Percentiles rank a stretch among this genome's conserved stretches.
Conservation (phyloP, 2,113 vertebrate species). For the Halichoerus grypus region DNA sequence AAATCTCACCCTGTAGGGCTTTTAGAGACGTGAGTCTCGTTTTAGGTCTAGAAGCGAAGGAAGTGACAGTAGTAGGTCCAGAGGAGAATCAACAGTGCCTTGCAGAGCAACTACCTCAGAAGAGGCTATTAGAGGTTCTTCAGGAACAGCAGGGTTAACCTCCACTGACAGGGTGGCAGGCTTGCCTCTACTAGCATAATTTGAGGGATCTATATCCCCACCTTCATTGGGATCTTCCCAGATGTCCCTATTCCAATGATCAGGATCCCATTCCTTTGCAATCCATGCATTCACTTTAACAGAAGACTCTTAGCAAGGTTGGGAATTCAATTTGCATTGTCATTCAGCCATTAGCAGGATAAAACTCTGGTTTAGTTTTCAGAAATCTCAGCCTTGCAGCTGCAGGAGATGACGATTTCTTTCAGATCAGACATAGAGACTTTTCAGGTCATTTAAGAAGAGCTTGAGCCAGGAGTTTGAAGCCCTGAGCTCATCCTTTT, state of each 20-base stretch:
- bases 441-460: background rate
- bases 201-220: background rate
- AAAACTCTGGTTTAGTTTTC: background rate
- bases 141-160: background rate
- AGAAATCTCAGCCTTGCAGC: background rate
- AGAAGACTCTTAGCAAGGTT: background rate
- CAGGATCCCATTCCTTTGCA: background rate
- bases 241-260: background rate
- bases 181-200: background rate
- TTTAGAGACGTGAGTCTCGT: background rate
- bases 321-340: background rate
- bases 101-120: background rate
- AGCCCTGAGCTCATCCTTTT: background rate
- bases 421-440: background rate
- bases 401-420: background rate
- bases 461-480: background rate
- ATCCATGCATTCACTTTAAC: background rate
- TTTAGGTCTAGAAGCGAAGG: constrained; percentile 28
- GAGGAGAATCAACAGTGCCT: background rate
- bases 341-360: background rate
- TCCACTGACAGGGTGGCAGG: background rate
- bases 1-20: background rate
- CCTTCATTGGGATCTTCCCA: background rate
- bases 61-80: background rate
- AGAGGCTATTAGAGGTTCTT: background rate